These are phyloP conservation scores for Elysia crispata DNA, from an alignment of 2,888 invertebrate species.

Conservation along the genomic window DNA sequence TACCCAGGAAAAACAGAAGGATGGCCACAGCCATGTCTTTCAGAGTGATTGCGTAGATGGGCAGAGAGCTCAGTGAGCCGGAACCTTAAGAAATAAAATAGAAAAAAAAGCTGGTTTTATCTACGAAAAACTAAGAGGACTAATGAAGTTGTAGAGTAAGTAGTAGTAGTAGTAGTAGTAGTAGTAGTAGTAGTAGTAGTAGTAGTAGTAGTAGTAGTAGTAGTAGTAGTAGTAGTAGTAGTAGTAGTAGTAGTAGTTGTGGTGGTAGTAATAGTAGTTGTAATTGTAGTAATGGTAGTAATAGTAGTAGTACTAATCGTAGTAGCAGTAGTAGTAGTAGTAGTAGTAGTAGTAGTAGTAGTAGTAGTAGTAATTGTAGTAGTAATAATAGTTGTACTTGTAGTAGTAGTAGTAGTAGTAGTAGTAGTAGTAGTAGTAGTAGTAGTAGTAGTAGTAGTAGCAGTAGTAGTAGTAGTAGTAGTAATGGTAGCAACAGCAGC, in stretches of 20 bases:
- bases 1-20: conserved; percentile 54
- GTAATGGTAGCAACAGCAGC: not conserved
- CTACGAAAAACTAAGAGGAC: too few relatives aligned
- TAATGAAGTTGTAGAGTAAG: conserved; percentile 20
- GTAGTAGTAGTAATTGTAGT: too few relatives aligned
- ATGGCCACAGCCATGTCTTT: conserved; percentile 55
- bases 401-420: not conserved
- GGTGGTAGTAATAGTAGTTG: too few relatives aligned
- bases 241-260: conserved; percentile 20
- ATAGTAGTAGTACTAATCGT: too few relatives aligned
- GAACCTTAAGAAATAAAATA: too few relatives aligned
- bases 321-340: too few relatives aligned
- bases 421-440: too few relatives aligned
- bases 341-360: too few relatives aligned
- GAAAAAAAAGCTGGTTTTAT: too few relatives aligned
- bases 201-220: conserved; percentile 32
- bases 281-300: too few relatives aligned
- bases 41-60: conserved; percentile 53
- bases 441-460: conserved; percentile 28
- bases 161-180: conserved; percentile 28
- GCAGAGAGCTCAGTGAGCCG: conserved; percentile 47
- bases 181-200: conserved; percentile 20
- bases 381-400: too few relatives aligned
- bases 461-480: conserved; percentile 16
- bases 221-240: conserved; percentile 28